Base-by-base conservation (phyloP, 2,113 vertebrate genomes). In the Tupaia tana region DNA sequence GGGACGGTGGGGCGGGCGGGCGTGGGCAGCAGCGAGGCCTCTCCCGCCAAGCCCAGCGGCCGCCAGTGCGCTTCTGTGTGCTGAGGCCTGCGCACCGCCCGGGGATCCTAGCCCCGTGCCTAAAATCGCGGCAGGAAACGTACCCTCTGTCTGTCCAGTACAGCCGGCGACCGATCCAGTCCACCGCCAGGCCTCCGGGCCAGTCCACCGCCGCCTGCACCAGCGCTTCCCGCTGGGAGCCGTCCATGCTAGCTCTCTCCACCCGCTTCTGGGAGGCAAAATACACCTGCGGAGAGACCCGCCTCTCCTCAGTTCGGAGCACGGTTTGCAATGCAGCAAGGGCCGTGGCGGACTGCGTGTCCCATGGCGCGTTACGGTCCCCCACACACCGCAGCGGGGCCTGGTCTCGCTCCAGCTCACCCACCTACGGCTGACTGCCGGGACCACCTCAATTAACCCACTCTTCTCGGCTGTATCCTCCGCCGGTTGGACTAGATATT, bases 101-200 rank as follows among this genome's bases (percentile, higher is more conserved):
- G n/a, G n/a, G n/a, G n/a, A n/a, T n/a, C n/a, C n/a, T n/a, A n/a
- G n/a, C n/a, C n/a, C n/a, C n/a, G n/a, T n/a, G 31, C 78, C 71
- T 71, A 34, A 67, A 79, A 80, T 4, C 11, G 6, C 79, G 81
- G 77, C 78, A 61, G 52, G 81, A 91, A 84, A 93, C 96, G 43
- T 98, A 99, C 99, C 99, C 98, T 97, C 96, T 98, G 96, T 99
- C 99, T 43, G 99, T 99, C 99, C 99, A 99, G 93, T 99, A 99
- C 86, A 99, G 96, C 97, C 98, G 99, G 52, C 98, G 99, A 96
- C 99, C 98, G 94, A 99, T 97, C 99, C 99, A 99, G 98, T 99
- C 99, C 43, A 99, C 93, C 2, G 99, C 98, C 82, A 99, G 98
- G 58, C 99, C 99, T 96, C 99, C 99, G 1, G 98, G 98, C 18